These are phyloP conservation scores for Ips nitidus DNA, from an alignment of 1,140 invertebrate genomes.

Conservation along the genomic window DNA sequence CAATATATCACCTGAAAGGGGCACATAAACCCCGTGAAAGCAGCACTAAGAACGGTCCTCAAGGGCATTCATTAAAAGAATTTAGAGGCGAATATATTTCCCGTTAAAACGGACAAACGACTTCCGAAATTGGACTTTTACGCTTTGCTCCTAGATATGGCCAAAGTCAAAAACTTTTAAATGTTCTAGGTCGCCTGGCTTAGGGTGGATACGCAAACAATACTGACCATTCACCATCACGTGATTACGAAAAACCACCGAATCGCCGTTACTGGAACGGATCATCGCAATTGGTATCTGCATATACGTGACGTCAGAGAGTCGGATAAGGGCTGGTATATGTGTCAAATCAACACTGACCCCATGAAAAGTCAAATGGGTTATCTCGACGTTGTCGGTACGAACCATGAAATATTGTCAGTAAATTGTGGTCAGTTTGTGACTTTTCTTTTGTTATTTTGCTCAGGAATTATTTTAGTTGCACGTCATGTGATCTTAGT, in stretches of 20 bases:
- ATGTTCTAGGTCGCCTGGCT: slow-evolving; percentile 84
- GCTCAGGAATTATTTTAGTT: too few species aligned
- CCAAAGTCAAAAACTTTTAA: background rate
- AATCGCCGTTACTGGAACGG: slow-evolving; percentile 82
- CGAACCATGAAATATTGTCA: slow-evolving; percentile 51
- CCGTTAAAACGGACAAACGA: background rate
- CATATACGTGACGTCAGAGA: slow-evolving; percentile 78
- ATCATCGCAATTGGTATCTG: slow-evolving; percentile 82
- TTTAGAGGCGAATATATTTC: slow-evolving; percentile 5
- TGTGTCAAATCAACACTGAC: slow-evolving; percentile 86
- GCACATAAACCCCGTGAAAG: slow-evolving; percentile 8
- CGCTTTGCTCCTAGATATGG: background rate
- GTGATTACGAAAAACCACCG: slow-evolving; percentile 88
- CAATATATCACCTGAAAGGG: slow-evolving; percentile 13
- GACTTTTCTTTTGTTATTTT: too few species aligned
- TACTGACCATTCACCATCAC: slow-evolving; percentile 85
- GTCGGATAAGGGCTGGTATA: slow-evolving; percentile 83
- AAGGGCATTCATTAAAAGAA: slow-evolving; percentile 11
- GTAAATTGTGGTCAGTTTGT: background rate
- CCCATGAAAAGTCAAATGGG: slow-evolving; percentile 87
- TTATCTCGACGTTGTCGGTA: slow-evolving; percentile 84
- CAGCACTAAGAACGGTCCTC: slow-evolving; percentile 4
- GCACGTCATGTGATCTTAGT: too few species aligned
- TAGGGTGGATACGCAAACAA: slow-evolving; percentile 89
- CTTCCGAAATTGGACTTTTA: background rate